phyloP scores from a whole-genome alignment of 2,888 invertebrate genomes.

The Lasioglossum marginatum region DNA sequence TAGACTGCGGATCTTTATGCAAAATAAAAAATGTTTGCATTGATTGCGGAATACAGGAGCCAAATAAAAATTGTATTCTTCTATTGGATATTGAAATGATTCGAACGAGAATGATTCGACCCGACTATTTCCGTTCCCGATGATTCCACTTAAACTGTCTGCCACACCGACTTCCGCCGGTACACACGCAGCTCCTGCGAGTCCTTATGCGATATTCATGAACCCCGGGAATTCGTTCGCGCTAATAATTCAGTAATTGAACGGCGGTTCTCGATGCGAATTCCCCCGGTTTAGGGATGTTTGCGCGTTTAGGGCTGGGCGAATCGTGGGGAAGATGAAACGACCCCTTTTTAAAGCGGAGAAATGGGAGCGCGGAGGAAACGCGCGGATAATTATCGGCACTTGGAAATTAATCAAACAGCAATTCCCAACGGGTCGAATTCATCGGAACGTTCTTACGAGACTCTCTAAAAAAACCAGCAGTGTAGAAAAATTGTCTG shows the following conservation, averaged over 20 bases:
- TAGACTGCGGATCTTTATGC: no score
- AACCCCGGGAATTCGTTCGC: background rate
- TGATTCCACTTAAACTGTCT: constrained; percentile 9
- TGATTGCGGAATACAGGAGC: no score
- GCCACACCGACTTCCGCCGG: background rate
- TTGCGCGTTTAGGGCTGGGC: background rate
- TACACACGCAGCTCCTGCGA: constrained; percentile 20
- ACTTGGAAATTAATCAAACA: no score
- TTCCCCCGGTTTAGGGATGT: background rate
- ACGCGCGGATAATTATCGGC: no score
- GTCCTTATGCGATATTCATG: constrained; percentile 21
- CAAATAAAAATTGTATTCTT: no score
- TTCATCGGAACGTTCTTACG: no score
- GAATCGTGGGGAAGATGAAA: background rate
- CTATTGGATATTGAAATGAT: constrained; percentile 27
- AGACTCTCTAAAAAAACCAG: no score
- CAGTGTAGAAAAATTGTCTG: no score
- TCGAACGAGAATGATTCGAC: constrained; percentile 15
- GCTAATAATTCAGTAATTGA: constrained; percentile 12
- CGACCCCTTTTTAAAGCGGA: background rate
- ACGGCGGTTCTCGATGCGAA: background rate
- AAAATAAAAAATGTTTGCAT: no score
- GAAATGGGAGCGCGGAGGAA: no score
- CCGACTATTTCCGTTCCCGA: constrained; percentile 6
- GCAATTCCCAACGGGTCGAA: no score